Evolutionary conservation across 1,140 invertebrate species (phyloP), one percentile per base, ranked within the genome.

Genomic region (Drosophila kepulauana): DNA sequence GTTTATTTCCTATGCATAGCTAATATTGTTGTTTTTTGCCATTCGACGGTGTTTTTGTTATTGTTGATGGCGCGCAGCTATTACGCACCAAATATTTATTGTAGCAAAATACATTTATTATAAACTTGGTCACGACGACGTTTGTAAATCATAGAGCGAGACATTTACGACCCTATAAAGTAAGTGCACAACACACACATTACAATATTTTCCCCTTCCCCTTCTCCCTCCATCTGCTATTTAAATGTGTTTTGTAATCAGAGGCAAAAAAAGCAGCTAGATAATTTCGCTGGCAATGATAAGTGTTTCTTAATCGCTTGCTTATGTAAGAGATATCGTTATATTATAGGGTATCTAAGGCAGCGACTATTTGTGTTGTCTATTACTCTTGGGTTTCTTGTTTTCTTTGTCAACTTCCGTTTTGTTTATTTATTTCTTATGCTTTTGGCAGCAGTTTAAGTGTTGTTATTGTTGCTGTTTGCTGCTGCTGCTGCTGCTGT

Each of bases 361-460:
- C 15, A 28, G 3, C 66, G 66, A 51, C 58, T 57, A 20, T 56
- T 13, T 38, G 35, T 10, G 30, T 33, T 38, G n/a, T 13, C 33
- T 33, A 8, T 33, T 8, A 10, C 45, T 48, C 15, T 33, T 16
- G 25, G 11, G 5, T 16, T 58, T 38, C 2, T 58, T 75, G 72
- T 70, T 70, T 63, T 75, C 72, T 70, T 82, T 82, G 72, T 66
- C 79, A 79, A 87, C 79, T 88, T 87, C 84, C 84, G 84, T 68
- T 87, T 76, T 66, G 68, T 62, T 82, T 61, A 63, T 58, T 75
- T 75, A 70, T 63, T 75, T 75, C 58, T 63, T 75, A 51, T 63
- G 57, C 65, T 69, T 71, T 70, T 63, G 57, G 66, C 63, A 63
- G 66, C 66, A 62, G 52, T 75, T 75, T 25, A 57, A 54, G 25